Conservation (phyloP, 2,888 invertebrate genomes). For the Macaria liturata region DNA sequence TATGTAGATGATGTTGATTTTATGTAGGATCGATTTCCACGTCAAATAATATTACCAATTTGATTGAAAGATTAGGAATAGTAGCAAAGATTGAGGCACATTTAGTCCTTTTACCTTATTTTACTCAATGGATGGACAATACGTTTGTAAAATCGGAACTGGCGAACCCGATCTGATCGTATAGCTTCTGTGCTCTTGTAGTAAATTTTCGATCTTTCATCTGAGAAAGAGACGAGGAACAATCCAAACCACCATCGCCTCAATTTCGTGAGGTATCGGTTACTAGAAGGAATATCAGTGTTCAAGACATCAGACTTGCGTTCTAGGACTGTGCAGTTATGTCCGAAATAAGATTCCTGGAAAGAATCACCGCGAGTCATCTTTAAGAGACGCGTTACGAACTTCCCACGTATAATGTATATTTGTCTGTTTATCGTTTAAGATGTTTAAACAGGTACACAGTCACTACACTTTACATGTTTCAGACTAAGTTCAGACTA, state of each 20-base stretch:
- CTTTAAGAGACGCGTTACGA: too few species aligned
- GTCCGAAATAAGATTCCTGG: conserved; percentile 46
- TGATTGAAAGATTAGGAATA: too few species aligned
- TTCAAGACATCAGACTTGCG: conserved; percentile 4
- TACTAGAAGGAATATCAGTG: conserved; percentile 1
- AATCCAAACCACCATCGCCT: conserved; percentile 4
- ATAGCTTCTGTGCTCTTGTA: conserved; percentile 4
- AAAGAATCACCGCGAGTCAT: conserved; percentile 3
- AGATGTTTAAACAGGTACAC: too few species aligned
- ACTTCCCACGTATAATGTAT: too few species aligned
- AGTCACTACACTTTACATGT: too few species aligned
- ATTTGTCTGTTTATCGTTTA: too few species aligned
- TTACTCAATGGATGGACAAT: conserved; percentile 6
- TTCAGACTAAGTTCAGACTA: too few species aligned
- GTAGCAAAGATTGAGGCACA: too few species aligned
- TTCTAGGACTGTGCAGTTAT: conserved; percentile 34
- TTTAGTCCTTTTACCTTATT: neutral
- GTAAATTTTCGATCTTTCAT: neutral
- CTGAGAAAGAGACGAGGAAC: conserved; percentile 4
- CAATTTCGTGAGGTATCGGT: neutral
- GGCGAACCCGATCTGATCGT: conserved; percentile 1
- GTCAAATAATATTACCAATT: too few species aligned
- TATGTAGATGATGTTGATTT: too few species aligned
- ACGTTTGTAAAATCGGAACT: neutral
- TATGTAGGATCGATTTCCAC: too few species aligned